phyloP scores from a whole-genome alignment of 2,888 invertebrate genomes.

The Ferdinandea cuprea region DNA sequence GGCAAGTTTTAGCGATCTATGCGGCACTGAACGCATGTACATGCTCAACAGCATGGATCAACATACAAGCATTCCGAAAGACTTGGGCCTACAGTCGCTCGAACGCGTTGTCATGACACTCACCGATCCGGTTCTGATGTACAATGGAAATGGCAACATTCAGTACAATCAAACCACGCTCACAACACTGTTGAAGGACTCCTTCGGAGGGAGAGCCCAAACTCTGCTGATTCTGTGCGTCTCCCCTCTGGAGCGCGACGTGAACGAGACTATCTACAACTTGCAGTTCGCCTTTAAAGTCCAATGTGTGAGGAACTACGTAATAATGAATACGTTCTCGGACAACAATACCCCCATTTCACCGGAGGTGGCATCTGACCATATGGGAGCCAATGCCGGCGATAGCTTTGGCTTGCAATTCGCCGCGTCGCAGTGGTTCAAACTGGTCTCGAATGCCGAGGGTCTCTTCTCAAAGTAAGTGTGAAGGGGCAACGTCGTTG shows the following conservation, averaged over 20 bases:
- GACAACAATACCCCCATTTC: slow-evolving; percentile 86
- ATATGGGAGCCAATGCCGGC: slow-evolving; percentile 66
- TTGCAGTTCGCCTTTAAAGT: slow-evolving; percentile 87
- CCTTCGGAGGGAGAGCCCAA: slow-evolving; percentile 90
- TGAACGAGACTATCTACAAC: slow-evolving; percentile 88
- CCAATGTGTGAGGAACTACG: slow-evolving; percentile 88
- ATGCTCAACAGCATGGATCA: slow-evolving; percentile 83
- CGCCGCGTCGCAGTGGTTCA: slow-evolving; percentile 92
- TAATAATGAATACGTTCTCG: slow-evolving; percentile 88
- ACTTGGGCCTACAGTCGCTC: slow-evolving; percentile 87
- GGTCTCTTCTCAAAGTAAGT: slow-evolving; percentile 87
- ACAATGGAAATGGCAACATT: slow-evolving; percentile 81
- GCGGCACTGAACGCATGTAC: slow-evolving; percentile 84
- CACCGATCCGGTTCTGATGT: slow-evolving; percentile 83
- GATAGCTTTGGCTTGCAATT: slow-evolving; percentile 89
- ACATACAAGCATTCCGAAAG: slow-evolving; percentile 84
- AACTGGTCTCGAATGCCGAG: slow-evolving; percentile 92
- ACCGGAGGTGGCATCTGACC: slow-evolving; percentile 76
- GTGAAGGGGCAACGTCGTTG: neutral
- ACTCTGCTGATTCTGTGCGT: slow-evolving; percentile 89
- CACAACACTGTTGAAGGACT: slow-evolving; percentile 88
- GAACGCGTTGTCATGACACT: slow-evolving; percentile 87
- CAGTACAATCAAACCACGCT: slow-evolving; percentile 86
- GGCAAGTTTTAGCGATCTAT: slow-evolving; percentile 89
- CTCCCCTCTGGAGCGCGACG: slow-evolving; percentile 88